Evolutionary conservation across 2,888 invertebrate genomes (phyloP).

Genomic region (Plusia festucae): DNA sequence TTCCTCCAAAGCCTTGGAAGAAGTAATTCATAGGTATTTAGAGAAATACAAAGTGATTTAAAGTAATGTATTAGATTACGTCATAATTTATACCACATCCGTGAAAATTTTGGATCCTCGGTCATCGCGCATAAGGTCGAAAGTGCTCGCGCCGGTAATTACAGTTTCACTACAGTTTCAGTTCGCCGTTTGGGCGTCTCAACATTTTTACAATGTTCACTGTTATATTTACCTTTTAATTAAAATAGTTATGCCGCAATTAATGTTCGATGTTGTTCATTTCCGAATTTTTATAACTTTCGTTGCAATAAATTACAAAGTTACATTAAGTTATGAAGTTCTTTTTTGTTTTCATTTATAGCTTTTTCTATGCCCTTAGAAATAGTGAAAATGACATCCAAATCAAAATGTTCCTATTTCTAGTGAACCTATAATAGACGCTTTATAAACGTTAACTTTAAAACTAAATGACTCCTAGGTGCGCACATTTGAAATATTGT

Average conservation of each 20-base stretch:
- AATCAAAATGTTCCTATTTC: no score
- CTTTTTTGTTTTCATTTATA: conserved; percentile 25
- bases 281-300: not conserved
- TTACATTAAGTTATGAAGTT: conserved; percentile 18
- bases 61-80: no score
- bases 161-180: conserved; percentile 50
- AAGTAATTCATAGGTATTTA: no score
- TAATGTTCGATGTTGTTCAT: conserved; percentile 21
- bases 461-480: no score
- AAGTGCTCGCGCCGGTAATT: conserved; percentile 53
- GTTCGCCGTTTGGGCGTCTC: conserved; percentile 42
- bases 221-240: conserved; percentile 54
- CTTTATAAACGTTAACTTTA: no score
- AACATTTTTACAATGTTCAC: conserved; percentile 49
- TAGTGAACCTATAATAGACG: no score
- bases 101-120: not conserved
- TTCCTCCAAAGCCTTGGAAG: no score
- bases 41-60: no score
- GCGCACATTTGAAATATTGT: no score
- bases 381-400: no score
- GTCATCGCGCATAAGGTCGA: conserved; percentile 45
- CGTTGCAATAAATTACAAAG: not conserved
- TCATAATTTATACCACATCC: conserved; percentile 24
- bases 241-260: conserved; percentile 44
- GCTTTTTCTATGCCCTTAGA: no score